Base-by-base conservation (phyloP, 1,140 invertebrate species). In the Charaxes varanes region DNA sequence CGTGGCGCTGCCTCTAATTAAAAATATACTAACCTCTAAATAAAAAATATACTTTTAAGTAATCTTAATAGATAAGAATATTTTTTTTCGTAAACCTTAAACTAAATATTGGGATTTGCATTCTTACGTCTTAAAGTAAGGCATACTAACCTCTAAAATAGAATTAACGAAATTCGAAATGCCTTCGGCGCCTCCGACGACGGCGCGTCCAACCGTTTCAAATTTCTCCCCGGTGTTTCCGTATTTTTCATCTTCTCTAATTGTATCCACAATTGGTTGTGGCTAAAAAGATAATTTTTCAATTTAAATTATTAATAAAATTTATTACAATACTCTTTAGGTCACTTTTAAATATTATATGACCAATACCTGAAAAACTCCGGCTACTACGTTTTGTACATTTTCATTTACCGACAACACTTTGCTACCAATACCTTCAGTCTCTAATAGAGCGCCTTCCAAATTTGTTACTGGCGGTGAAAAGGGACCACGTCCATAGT, bases 221-320 rank as follows among this genome's bases (percentile, higher is more conserved):
- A 88, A 88, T 49, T 86, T 87, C 40, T 89, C 89, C 0, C 89
- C 90, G 6, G 67, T 76, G 51, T 92, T 92, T 1, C 90, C 90
- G 58, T 91, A 92, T 58, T 91, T 92, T 15, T 92, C 89, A 24
- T 90, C 85, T 61, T 91, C 90, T 31, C 62, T 73, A 34, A 90
- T 90, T 7, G 86, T 87, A 49, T 92, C 91, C 1, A 92, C 85
- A n/a, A 92, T 80, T 0, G 91, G 90, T 42, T 85, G 85, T 0
- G 90, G 90, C 71, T 87, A 53, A 7, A 61, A 60, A 41, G 35
- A 32, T 41, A 19, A 44, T 21, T 8, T n/a, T n/a, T n/a, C n/a
- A n/a, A n/a, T n/a, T n/a, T n/a, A n/a, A n/a, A n/a, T n/a, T n/a
- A n/a, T n/a, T n/a, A n/a, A n/a, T n/a, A n/a, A n/a, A 14, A 28